Conservation (phyloP, 2,113 vertebrate species). For the Paraplagusia blochii region DNA sequence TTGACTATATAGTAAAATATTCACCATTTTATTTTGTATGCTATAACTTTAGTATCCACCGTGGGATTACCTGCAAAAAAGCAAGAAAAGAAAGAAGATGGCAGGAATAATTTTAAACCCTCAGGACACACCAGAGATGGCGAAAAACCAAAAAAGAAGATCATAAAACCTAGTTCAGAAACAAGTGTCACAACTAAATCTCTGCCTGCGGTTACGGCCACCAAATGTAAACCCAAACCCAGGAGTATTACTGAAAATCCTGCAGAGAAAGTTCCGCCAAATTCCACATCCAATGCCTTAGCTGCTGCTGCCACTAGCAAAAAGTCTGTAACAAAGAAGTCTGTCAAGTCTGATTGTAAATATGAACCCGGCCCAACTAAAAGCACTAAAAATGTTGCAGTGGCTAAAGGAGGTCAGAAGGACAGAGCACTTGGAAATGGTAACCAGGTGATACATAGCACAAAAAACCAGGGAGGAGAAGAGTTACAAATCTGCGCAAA, state of each 20-base stretch:
- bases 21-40: constrained; percentile 9
- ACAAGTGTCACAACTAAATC: constrained; percentile 51
- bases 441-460: constrained; percentile 6
- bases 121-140: constrained; percentile 49
- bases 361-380: constrained; percentile 12
- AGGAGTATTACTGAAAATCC: constrained; percentile 55
- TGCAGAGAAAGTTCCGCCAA: constrained; percentile 50
- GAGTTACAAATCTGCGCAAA: constrained; percentile 13
- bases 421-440: neutral
- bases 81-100: constrained; percentile 81
- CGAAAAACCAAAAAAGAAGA: constrained; percentile 81
- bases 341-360: too few relatives aligned
- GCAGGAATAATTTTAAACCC: constrained; percentile 71
- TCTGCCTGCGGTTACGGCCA: constrained; percentile 11
- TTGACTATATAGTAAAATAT: neutral
- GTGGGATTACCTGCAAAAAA: constrained; percentile 76
- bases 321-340: constrained; percentile 51
- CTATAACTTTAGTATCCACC: constrained; percentile 72
- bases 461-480: constrained; percentile 11
- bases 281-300: constrained; percentile 53
- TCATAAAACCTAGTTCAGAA: constrained; percentile 62
- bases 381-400: constrained; percentile 1
- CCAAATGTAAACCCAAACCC: constrained; percentile 63
- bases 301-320: constrained; percentile 34
- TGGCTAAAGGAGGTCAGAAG: constrained; percentile 4